These are phyloP conservation scores for Peromyscus polionotus DNA, from an alignment of 2,113 vertebrate species.

Conservation along the genomic window DNA sequence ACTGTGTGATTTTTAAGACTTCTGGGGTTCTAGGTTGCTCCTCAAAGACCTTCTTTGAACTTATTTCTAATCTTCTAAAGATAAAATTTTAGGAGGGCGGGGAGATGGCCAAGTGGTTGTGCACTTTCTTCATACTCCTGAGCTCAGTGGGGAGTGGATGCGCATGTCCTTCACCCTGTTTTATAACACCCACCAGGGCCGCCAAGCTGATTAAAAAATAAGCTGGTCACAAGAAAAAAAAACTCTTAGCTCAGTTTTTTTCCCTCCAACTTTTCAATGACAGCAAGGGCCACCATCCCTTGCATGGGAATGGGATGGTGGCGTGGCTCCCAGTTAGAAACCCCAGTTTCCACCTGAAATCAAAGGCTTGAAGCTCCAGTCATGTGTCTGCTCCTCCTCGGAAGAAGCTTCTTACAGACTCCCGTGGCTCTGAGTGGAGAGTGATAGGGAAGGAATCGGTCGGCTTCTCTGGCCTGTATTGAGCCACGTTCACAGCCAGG, in stretches of 20 bases:
- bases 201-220: slow-evolving; percentile 58
- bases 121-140: neutral
- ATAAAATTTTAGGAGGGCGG: neutral
- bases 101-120: neutral
- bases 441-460: neutral
- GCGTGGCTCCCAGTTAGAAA: neutral
- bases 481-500: slow-evolving; percentile 49
- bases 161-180: neutral
- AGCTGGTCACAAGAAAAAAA: slow-evolving; percentile 31
- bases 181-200: slow-evolving; percentile 5
- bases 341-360: neutral
- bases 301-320: neutral
- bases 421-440: neutral
- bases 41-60: slow-evolving; percentile 29
- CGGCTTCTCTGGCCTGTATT: neutral
- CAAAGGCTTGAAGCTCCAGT: neutral
- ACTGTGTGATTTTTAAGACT: slow-evolving; percentile 30
- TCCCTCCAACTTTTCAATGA: neutral
- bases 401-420: neutral
- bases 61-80: slow-evolving; percentile 48
- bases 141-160: neutral
- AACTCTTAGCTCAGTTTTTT: slow-evolving; percentile 44
- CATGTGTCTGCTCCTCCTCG: neutral
- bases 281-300: neutral
- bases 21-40: neutral